phyloP scores from a whole-genome alignment of 2,797 vertebrate species.

The Poecilia velifera region DNA sequence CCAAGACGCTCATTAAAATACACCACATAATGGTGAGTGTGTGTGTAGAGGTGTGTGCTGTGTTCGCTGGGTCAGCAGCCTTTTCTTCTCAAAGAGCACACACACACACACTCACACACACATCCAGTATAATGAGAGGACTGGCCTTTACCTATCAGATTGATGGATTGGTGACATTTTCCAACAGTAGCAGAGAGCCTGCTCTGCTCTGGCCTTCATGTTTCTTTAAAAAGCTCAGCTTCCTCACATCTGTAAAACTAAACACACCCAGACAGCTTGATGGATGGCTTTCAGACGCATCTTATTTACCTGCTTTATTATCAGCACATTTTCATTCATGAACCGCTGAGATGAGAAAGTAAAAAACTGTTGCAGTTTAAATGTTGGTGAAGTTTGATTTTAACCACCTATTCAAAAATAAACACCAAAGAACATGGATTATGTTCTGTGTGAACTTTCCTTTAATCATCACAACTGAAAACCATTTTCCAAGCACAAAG shows the following conservation, averaged over 20 bases:
- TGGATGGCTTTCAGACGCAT: neutral
- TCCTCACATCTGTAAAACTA: neutral
- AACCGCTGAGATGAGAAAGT: neutral
- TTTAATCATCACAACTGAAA: neutral
- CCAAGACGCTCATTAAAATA: conserved; percentile 48
- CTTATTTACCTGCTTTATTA: neutral
- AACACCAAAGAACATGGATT: neutral
- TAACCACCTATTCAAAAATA: neutral
- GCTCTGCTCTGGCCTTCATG: conserved; percentile 37
- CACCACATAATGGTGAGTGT: conserved; percentile 16
- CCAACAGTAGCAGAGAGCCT: conserved; percentile 46
- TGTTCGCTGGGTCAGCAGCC: conserved; percentile 6
- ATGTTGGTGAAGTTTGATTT: neutral
- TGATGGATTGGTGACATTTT: conserved; percentile 74
- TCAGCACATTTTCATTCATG: neutral
- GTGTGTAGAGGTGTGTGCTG: neutral
- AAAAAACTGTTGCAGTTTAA: neutral
- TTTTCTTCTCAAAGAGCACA: conserved; percentile 1
- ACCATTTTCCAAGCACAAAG: neutral
- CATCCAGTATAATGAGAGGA: conserved; percentile 50
- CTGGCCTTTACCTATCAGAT: conserved; percentile 69
- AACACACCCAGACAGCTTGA: neutral
- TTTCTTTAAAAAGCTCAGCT: conserved; percentile 41
- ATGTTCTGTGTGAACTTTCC: neutral
- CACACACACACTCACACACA: conserved; percentile 23